Base-by-base conservation (phyloP, 2,113 vertebrate species). In the Dryoscopus gambensis region DNA sequence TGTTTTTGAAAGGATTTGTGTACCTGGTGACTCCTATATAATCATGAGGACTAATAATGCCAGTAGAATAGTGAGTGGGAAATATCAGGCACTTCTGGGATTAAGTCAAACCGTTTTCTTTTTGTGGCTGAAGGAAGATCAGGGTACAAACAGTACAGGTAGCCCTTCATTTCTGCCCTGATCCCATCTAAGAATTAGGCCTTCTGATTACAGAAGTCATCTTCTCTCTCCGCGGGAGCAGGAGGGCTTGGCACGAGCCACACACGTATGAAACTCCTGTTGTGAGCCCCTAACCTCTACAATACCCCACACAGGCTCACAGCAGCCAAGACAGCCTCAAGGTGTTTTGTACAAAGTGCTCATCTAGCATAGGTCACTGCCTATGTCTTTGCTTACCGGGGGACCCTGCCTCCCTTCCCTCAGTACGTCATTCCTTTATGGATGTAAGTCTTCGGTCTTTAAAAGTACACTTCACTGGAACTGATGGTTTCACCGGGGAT, bases 51-150 rank as follows among this genome's bases (percentile, higher is more conserved):
- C 47, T 79, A 65, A 53, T 49, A 75, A 49, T 27, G 4, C 23
- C 46, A 31, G 30, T 19, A 81, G 21, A 87, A 87, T 4, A 47
- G 9, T 16, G 33, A 87, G 42, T n/a, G 84, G 70, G 65, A 92
- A 84, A 71, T 47, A 93, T 13, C 9, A 67, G 33, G 6, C 63
- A 70, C 6, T 62, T 63, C 55, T 44, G 69, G n/a, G 80, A 85
- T 77, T 74, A 95, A 94, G 49, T 89, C 40, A 90, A 96, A 95
- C 59, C 0, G 22, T 93, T 95, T 93, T 65, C 47, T 92, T 95
- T 92, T 52, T 86, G 69, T 56, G 71, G 68, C 63, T 94, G 44
- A 86, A 85, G 78, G 77, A 93, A 95, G 93, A 78, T 56, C 70
- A 79, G 77, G 47, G 20, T 53, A 31, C 23, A 79, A 91, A 64